Base-by-base conservation (phyloP, 2,888 invertebrate genomes). In the Zaprionus bogoriensis region DNA sequence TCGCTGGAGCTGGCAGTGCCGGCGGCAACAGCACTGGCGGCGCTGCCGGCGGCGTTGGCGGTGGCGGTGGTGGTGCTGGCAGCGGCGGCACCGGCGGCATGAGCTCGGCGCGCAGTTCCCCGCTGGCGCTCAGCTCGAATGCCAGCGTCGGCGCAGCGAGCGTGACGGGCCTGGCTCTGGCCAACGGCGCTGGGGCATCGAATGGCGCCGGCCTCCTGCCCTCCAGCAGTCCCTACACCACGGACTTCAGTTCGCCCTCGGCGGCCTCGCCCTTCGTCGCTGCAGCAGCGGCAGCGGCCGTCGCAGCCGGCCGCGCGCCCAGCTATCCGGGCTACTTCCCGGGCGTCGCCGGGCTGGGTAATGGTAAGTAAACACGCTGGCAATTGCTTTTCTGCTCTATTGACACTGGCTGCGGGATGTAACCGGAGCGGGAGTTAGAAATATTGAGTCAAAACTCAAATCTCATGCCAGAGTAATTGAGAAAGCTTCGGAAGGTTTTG, bases 271-370 rank as follows among this genome's bases (percentile, higher is more conserved):
- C 91, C 7, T 89, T 90, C 57, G 88, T 84, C 32, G 87, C 89
- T 38, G 87, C 87, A n/a, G 88, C 89, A n/a, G 88, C 89, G 23
- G 89, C 88, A 17, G 88, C 87, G 6, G 89, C 84, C 3, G 88
- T 85, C 23, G 87, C 87, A 27, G 83, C 83, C 19, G 83, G 83
- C 46, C 74, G 83, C 41, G 82, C 85, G 17, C 82, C 82, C 61
- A 89, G 89, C 71, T 91, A 90, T 78, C 90, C 91, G 23, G 86
- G 89, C 42, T 91, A 91, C 62, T 91, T 91, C 66, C 90, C 90
- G 9, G 87, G 88, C 50, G 88, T 89, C 9, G 83, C 85, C 45
- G 71, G 77, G 12, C 67, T 89, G 54, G 89, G 89, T 69, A 89
- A 89, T 77, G 89, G 89, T 89, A 55, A 88, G 88, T 84, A 28